Base-by-base conservation (phyloP, 2,888 invertebrate species). In the Andrena dorsata region DNA sequence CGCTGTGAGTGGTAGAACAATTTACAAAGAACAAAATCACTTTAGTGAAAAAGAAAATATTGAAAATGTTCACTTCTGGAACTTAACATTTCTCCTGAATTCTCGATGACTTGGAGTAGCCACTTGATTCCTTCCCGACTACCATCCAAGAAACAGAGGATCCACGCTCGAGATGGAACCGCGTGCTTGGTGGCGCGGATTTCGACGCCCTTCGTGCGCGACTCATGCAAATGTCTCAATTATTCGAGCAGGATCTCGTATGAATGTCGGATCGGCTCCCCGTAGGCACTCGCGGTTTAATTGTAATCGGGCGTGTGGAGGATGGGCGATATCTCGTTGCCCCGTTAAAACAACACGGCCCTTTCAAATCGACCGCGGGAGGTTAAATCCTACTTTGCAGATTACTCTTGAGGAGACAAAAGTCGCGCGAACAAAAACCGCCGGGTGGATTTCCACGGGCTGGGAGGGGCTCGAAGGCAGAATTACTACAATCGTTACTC, bases 401-500 rank as follows among this genome's bases (percentile, higher is more conserved):
- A 74, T 73, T 65, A 74, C 64, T 26, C 53, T n/a, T 2, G 1
- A 20, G 23, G 23, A 28, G 61, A 80, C 80, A 80, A 75, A 82
- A 71, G 60, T 61, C 23, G 32, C 28, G 10, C 10, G 51, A 20
- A 65, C 30, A 65, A 80, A 80, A 80, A 70, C 23, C 35, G 2
- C 20, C 8, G 53, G 28, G 32, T n/a, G 63, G 47, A 35, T 75
- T 66, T 30, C n/a, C 13, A 35, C 35, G 47, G 32, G 56, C 23
- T 71, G 41, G 20, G 41, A 41, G 26, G 32, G 30, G 32, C n/a
- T 58, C 47, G 53, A 66, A 69, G 49, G 32, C 28, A 53, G 61
- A 76, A 76, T 81, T 83, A 41, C 41, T 41, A 83, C 60, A 58
- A 69, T 70, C 73, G 82, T 70, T 70, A 49, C 49, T 16, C 69